These are phyloP conservation scores for Melanerpes aurifrons DNA, from an alignment of 2,113 vertebrate species.

Conservation along the genomic window DNA sequence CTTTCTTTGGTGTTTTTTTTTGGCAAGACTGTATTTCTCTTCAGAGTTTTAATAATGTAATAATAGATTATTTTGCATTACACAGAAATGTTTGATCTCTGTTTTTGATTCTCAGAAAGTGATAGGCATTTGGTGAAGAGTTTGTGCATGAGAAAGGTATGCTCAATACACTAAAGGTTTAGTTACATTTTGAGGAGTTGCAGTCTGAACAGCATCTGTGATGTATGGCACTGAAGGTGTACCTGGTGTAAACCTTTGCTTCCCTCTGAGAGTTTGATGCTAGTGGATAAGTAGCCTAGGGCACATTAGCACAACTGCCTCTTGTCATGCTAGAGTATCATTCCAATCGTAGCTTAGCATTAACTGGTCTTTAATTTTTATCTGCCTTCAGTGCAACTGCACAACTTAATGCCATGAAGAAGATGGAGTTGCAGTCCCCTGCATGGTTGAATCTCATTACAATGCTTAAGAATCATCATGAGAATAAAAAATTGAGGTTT, in stretches of 20 bases:
- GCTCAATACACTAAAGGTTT: background rate
- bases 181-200: background rate
- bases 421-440: background rate
- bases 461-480: background rate
- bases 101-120: background rate
- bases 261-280: background rate
- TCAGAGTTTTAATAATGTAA: conserved; percentile 3
- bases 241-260: background rate
- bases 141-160: background rate
- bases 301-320: background rate
- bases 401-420: background rate
- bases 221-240: background rate
- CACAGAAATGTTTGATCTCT: background rate
- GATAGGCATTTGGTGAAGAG: background rate
- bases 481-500: background rate
- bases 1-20: background rate
- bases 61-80: background rate
- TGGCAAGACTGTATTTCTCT: background rate
- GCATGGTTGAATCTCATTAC: background rate
- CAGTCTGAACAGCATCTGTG: background rate
- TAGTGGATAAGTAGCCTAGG: background rate
- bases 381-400: background rate
- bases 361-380: background rate
- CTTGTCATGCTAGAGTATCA: background rate
- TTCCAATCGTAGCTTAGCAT: background rate